Evolutionary conservation across 2,888 invertebrate species (phyloP).

Genomic region (Caenorhabditis zanzibari): DNA sequence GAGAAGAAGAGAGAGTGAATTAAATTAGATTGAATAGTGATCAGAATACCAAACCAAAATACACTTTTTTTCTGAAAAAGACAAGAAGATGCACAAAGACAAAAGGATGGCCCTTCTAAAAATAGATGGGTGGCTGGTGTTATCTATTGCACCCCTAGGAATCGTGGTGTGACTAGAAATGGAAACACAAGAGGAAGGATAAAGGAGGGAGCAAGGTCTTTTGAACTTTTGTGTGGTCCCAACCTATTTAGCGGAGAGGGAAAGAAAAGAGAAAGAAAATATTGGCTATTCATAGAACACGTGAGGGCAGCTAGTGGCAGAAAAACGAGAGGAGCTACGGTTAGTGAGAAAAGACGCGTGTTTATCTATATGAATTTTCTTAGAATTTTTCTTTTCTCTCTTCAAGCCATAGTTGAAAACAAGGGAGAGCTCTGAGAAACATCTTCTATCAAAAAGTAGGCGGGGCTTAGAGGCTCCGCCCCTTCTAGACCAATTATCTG

Average conservation of each 20-base stretch:
- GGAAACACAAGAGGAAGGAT: background rate
- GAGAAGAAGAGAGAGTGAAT: background rate
- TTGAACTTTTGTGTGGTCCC: conserved; percentile 49
- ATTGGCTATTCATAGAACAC: conserved; percentile 49
- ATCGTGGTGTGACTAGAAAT: conserved; percentile 12
- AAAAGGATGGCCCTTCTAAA: conserved; percentile 21
- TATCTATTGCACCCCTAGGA: conserved; percentile 59
- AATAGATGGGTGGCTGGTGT: conserved; percentile 56
- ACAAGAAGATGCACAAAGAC: conserved; percentile 10
- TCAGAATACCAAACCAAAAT: conserved; percentile 49
- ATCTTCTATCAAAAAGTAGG: background rate
- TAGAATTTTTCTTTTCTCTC: background rate
- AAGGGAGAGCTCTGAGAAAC: background rate
- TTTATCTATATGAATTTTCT: conserved; percentile 19
- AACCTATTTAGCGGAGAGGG: conserved; percentile 9
- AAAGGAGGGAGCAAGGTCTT: conserved; percentile 34
- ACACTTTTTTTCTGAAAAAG: conserved; percentile 20
- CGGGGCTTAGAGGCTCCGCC: background rate
- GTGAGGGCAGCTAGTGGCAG: conserved; percentile 10
- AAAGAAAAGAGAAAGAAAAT: background rate
- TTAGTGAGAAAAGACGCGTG: conserved; percentile 19
- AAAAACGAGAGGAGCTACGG: conserved; percentile 9
- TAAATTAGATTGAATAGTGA: conserved; percentile 48
- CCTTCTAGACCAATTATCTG: background rate
- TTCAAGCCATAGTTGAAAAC: conserved; percentile 7